A percentile compares a stretch with the other conserved stretches of the same genome.
Conservation (phyloP, 2,888 invertebrate genomes). For the Phaedon cochleariae region DNA sequence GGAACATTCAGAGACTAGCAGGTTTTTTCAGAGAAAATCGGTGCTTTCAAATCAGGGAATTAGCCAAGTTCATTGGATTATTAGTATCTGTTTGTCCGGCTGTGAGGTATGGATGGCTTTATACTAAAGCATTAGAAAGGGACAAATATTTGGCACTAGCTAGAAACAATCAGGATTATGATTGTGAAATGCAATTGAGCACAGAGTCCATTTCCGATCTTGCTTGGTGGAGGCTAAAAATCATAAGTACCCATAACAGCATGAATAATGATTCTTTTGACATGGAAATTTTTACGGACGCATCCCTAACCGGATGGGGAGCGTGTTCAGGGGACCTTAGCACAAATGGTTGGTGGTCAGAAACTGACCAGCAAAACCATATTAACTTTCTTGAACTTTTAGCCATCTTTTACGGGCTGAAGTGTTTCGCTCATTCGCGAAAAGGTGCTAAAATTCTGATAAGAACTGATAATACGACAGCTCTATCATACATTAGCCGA, state of each 20-base stretch:
- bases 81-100: slow-evolving; percentile 48
- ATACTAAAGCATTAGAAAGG: slow-evolving; percentile 45
- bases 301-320: slow-evolving; percentile 40
- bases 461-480: slow-evolving; percentile 30
- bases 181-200: not conserved
- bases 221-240: slow-evolving; percentile 19
- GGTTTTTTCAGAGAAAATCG: not conserved
- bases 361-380: slow-evolving; percentile 25
- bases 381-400: slow-evolving; percentile 31
- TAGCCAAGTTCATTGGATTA: slow-evolving; percentile 30
- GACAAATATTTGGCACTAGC: slow-evolving; percentile 31
- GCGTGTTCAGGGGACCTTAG: slow-evolving; percentile 26
- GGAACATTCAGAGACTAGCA: not conserved
- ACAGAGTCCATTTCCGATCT: slow-evolving; percentile 10
- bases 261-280: slow-evolving; percentile 8
- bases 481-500: slow-evolving; percentile 32
- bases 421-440: slow-evolving; percentile 32
- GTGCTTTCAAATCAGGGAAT: slow-evolving; percentile 13
- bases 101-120: slow-evolving; percentile 48
- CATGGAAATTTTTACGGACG: slow-evolving; percentile 33
- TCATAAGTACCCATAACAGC: not conserved
- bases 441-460: slow-evolving; percentile 26
- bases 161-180: slow-evolving; percentile 6
- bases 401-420: slow-evolving; percentile 30
- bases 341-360: slow-evolving; percentile 40